phyloP scores from a whole-genome alignment of 2,888 invertebrate species.

The Phasia obesa region DNA sequence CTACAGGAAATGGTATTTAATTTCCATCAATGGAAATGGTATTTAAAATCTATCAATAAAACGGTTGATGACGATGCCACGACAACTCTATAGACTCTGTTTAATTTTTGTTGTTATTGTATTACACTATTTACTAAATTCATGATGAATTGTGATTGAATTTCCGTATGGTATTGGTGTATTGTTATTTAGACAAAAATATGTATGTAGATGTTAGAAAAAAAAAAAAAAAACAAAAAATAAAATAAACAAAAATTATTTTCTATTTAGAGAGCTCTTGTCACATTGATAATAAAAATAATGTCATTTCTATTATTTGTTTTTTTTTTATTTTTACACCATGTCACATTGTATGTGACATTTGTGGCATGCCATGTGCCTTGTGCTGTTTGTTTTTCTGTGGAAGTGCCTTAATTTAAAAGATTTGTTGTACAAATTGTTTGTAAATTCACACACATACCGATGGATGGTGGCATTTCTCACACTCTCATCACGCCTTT shows the following conservation, averaged over 20 bases:
- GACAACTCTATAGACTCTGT: conserved; percentile 12
- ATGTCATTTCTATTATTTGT: conserved; percentile 51
- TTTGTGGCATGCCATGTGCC: conserved; percentile 62
- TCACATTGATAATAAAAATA: conserved; percentile 46
- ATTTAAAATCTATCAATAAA: not conserved
- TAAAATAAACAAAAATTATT: conserved; percentile 27
- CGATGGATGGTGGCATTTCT: not conserved
- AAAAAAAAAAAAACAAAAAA: conserved; percentile 1
- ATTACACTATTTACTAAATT: conserved; percentile 71
- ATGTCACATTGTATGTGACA: conserved; percentile 47
- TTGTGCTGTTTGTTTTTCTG: conserved; percentile 63
- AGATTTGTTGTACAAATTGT: conserved; percentile 78
- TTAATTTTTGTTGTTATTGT: conserved; percentile 42
- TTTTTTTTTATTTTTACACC: not conserved
- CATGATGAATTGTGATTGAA: conserved; percentile 76
- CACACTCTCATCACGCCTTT: not conserved
- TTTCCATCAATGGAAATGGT: conserved; percentile 1
- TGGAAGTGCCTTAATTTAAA: conserved; percentile 79
- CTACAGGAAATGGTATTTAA: no score
- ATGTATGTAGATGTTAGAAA: conserved; percentile 25
- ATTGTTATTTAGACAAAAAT: conserved; percentile 38
- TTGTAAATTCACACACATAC: conserved; percentile 74
- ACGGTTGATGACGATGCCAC: conserved; percentile 14
- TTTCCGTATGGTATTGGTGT: conserved; percentile 73
- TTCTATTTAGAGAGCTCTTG: conserved; percentile 35